Evolutionary conservation across 2,113 vertebrate species (phyloP).

Genomic region (Pterocles gutturalis): DNA sequence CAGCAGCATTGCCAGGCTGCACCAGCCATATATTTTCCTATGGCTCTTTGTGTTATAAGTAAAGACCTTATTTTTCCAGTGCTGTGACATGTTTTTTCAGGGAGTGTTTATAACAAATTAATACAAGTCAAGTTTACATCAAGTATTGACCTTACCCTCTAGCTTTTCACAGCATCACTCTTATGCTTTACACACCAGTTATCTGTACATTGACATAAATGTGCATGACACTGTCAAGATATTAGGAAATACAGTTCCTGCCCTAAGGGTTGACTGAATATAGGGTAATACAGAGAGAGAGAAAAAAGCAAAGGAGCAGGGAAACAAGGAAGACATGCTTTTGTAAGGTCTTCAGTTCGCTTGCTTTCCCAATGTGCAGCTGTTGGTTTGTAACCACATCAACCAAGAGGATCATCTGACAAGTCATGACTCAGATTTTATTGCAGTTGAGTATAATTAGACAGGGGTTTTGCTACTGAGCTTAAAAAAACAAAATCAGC

Average conservation of each 20-base stretch:
- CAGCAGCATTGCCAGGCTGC: background rate
- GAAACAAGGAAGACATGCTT: background rate
- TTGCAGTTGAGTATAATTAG: background rate
- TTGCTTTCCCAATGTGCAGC: background rate
- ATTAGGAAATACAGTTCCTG: background rate
- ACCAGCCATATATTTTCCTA: background rate
- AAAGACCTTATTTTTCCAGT: background rate
- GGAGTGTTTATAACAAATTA: background rate
- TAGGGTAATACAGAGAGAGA: background rate
- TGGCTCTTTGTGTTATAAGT: background rate
- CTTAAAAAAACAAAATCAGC: background rate
- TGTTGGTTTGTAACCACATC: constrained; percentile 28
- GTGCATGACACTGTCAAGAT: background rate
- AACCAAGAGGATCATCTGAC: constrained; percentile 6
- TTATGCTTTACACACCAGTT: background rate
- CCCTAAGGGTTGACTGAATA: background rate
- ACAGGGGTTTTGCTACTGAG: background rate
- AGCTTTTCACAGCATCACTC: background rate
- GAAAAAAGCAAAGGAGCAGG: background rate
- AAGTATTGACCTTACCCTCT: background rate
- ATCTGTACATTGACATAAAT: background rate
- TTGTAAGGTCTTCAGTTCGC: background rate
- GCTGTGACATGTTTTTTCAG: background rate
- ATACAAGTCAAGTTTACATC: background rate
- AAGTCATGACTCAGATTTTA: background rate